Evolutionary conservation across 2,797 vertebrate species (phyloP), one percentile per base, ranked within the genome.

Genomic region (Sebastes itinus): DNA sequence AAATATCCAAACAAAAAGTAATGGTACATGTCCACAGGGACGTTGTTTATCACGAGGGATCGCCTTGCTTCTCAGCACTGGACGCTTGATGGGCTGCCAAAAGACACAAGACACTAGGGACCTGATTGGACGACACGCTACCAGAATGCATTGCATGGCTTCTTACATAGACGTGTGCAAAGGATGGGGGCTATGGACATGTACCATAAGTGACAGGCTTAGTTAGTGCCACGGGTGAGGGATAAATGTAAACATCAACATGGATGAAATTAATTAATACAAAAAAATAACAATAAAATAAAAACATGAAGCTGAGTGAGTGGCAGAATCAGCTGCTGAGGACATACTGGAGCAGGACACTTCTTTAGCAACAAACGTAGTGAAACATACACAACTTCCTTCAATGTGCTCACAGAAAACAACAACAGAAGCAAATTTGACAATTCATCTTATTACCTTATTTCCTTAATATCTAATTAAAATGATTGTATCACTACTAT

Each of bases 1-100:
- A 88, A 84, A 80, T 83, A 80, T 70, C 52, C 18, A 33, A 83
- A 85, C 5, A 59, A 86, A 85, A 42, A 55, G 46, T 8, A 49
- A 20, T 49, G 42, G 42, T 49, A 49, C 42, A 49, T 49, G 42
- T 49, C 42, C 42, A 49, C 18, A 49, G 42, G 42, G 42, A 18
- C 1, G 16, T 46, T 16, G 14, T 46, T 46, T 18, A 18, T 18
- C 42, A 0, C 42, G 16, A 46, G 0, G 42, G 16, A 46, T 0
- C 0, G 14, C 16, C 42, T 46, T 18, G 42, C 42, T 46, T 46
- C 42, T 18, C 42, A 46, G 42, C 42, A 46, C 16, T 46, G 42
- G 16, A 46, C 16, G 42, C 42, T 46, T 46, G 42, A 46, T 46
- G 42, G 42, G 42, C 42, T 46, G 42, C 42, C 16, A 46, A 18